A percentile compares a stretch with the other conserved stretches of the same genome.
Conservation (phyloP, 2,888 invertebrate genomes). For the Papilio demoleus region DNA sequence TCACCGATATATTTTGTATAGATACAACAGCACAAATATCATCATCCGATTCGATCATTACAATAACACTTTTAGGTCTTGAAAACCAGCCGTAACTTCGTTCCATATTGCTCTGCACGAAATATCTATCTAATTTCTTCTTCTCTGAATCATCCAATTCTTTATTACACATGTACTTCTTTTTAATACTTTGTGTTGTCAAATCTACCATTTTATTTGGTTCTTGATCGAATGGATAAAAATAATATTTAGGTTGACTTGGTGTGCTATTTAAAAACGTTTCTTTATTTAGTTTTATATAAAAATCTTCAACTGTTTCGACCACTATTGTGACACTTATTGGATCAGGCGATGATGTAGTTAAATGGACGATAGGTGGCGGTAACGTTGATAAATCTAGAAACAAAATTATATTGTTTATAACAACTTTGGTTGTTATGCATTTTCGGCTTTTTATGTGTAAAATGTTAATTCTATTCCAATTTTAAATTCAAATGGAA, state of each 20-base stretch:
- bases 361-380: slow-evolving; percentile 86
- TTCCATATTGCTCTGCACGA: slow-evolving; percentile 52
- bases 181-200: slow-evolving; percentile 57
- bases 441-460: neutral
- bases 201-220: slow-evolving; percentile 59
- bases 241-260: slow-evolving; percentile 80
- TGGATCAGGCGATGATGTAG: slow-evolving; percentile 84
- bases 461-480: no score
- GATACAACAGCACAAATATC: slow-evolving; percentile 90
- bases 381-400: slow-evolving; percentile 69
- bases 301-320: slow-evolving; percentile 84
- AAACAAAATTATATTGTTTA: slow-evolving; percentile 45
- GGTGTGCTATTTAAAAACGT: slow-evolving; percentile 76
- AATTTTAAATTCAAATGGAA: no score
- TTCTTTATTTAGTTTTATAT: slow-evolving; percentile 69
- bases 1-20: slow-evolving; percentile 89
- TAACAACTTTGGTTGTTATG: neutral
- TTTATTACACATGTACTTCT: slow-evolving; percentile 84
- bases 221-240: slow-evolving; percentile 78
- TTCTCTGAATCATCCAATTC: slow-evolving; percentile 56
- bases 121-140: slow-evolving; percentile 50
- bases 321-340: slow-evolving; percentile 85
- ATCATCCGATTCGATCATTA: slow-evolving; percentile 86
- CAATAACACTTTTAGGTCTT: slow-evolving; percentile 80
- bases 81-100: slow-evolving; percentile 61